Conservation (phyloP, 2,797 vertebrate genomes). For the Coilia nasus region DNA sequence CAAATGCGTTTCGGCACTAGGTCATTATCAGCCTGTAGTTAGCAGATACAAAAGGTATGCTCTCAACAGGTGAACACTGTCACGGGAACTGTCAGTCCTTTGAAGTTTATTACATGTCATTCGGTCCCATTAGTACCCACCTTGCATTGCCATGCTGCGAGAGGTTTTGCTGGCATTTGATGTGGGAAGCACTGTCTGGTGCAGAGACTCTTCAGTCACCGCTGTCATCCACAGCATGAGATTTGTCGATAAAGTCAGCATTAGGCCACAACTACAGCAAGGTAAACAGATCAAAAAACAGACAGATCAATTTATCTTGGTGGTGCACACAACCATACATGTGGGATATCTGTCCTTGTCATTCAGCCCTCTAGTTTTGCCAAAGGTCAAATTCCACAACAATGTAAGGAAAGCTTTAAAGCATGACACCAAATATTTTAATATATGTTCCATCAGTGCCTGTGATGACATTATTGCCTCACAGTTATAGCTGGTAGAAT, state of each 20-base stretch:
- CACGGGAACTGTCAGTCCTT: too few species aligned
- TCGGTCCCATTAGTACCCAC: neutral
- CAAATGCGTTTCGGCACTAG: too few species aligned
- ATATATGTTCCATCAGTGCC: neutral
- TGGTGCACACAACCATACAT: neutral
- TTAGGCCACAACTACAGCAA: slow-evolving; percentile 83
- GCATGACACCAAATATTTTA: neutral
- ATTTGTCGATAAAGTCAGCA: slow-evolving; percentile 89
- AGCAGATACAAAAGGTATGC: too few species aligned
- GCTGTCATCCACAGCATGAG: slow-evolving; percentile 88
- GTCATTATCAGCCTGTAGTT: too few species aligned
- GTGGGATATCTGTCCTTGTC: neutral
- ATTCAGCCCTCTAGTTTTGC: neutral
- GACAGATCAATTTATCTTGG: neutral
- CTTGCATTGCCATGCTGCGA: neutral
- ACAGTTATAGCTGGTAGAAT: too few species aligned
- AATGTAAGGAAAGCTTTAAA: neutral
- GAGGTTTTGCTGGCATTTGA: slow-evolving; percentile 36
- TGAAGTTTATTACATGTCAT: too few species aligned
- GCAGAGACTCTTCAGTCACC: slow-evolving; percentile 88
- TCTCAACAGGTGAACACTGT: too few species aligned
- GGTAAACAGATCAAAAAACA: neutral
- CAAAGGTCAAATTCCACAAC: neutral
- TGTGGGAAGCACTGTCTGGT: slow-evolving; percentile 73
- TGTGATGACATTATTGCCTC: too few species aligned